A percentile compares a stretch with the other conserved stretches of the same genome.
phyloP scores from a whole-genome alignment of 2,888 invertebrate species.

The Macaria liturata region DNA sequence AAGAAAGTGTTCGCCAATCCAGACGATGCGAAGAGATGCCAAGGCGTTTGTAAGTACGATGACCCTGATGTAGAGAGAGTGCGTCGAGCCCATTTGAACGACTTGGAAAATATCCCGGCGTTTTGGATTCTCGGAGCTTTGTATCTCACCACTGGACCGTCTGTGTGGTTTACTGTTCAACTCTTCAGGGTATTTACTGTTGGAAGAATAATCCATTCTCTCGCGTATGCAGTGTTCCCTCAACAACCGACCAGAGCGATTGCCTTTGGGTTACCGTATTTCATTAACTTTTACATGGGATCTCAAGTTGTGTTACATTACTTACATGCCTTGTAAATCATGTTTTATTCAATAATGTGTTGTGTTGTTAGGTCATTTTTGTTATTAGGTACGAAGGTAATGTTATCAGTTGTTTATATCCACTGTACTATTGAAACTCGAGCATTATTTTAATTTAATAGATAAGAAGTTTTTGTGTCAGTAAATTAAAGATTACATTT shows the following conservation, averaged over 20 bases:
- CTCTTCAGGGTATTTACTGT: conserved; percentile 79
- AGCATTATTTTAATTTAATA: too few relatives aligned
- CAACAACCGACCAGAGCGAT: conserved; percentile 79
- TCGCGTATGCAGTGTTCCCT: conserved; percentile 85
- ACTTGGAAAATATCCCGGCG: conserved; percentile 87
- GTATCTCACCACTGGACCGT: conserved; percentile 85
- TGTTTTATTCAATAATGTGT: background rate
- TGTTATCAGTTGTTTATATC: too few relatives aligned
- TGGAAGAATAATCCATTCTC: conserved; percentile 83
- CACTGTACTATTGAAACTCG: too few relatives aligned
- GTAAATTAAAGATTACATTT: too few relatives aligned
- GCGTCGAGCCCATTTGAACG: conserved; percentile 86
- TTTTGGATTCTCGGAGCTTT: conserved; percentile 85
- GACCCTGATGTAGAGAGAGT: conserved; percentile 63
- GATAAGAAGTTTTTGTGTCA: too few relatives aligned
- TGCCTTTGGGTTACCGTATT: conserved; percentile 54
- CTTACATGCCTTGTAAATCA: conserved; percentile 43
- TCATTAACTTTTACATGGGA: conserved; percentile 65
- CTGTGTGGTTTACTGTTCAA: conserved; percentile 55
- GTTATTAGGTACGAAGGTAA: too few relatives aligned
- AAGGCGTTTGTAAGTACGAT: conserved; percentile 63
- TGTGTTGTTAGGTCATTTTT: background rate
- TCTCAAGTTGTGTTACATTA: conserved; percentile 56
- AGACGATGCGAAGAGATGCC: conserved; percentile 57
- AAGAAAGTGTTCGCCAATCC: conserved; percentile 62